Percentiles rank a stretch among this genome's conserved stretches.
phyloP scores from a whole-genome alignment of 1,140 invertebrate genomes.

The Neodiprion pinetum region DNA sequence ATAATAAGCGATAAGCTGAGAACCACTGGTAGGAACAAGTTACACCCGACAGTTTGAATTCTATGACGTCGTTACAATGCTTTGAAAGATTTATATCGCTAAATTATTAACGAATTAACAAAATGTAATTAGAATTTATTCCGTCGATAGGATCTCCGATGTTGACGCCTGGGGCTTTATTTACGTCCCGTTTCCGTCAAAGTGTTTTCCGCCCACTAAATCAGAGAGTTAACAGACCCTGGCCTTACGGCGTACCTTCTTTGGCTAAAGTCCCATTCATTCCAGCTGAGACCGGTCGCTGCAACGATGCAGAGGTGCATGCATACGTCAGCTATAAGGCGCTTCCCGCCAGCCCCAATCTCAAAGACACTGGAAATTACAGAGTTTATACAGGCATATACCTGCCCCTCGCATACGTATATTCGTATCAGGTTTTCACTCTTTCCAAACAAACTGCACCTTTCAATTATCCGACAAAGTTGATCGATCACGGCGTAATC shows the following conservation, averaged over 20 bases:
- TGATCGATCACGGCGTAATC: background rate
- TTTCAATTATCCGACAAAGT: conserved; percentile 1
- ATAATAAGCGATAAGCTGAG: background rate
- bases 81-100: conserved; percentile 39
- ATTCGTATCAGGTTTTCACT: too few relatives aligned
- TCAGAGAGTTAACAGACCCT: conserved; percentile 11
- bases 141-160: conserved; percentile 18
- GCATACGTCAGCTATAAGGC: too few relatives aligned
- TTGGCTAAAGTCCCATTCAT: background rate
- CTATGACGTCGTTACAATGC: conserved; percentile 37
- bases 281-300: background rate
- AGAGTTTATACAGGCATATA: background rate
- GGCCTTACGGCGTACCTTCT: background rate
- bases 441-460: background rate
- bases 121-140: conserved; percentile 47
- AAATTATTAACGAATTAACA: conserved; percentile 45
- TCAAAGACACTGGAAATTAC: background rate
- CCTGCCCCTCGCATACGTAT: too few relatives aligned
- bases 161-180: conserved; percentile 14
- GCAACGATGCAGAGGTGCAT: too few relatives aligned
- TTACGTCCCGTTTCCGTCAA: conserved; percentile 14
- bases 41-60: conserved; percentile 25
- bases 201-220: conserved; percentile 16
- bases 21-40: background rate
- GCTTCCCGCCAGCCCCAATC: background rate